These are phyloP conservation scores for Antedon mediterranea DNA, from an alignment of 53 echinoderm and acorn worm species.

Conservation along the genomic window DNA sequence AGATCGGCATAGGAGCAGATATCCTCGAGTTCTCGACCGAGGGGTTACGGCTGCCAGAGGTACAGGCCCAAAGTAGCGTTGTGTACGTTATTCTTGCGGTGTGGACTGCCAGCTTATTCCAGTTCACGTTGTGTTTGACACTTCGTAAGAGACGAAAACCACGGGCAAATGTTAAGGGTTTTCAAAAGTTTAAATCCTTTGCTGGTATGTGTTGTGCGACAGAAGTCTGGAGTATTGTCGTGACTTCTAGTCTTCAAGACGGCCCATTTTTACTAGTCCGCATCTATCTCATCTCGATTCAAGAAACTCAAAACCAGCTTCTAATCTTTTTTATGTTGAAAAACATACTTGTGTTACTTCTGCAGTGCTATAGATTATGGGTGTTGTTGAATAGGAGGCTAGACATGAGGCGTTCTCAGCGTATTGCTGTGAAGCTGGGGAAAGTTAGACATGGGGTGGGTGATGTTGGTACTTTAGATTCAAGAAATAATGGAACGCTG, in stretches of 20 bases:
- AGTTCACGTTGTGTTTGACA: conserved; percentile 85
- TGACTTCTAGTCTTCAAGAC: conserved; percentile 87
- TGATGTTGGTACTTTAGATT: too few species aligned
- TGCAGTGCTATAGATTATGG: conserved; percentile 82
- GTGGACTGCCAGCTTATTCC: conserved; percentile 88
- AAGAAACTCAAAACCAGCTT: conserved; percentile 58
- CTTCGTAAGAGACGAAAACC: conserved; percentile 84
- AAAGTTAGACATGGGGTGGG: neutral
- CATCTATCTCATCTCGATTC: conserved; percentile 57
- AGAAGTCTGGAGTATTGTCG: conserved; percentile 97
- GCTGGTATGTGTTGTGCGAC: conserved; percentile 64
- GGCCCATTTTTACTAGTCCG: conserved; percentile 85
- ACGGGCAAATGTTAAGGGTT: conserved; percentile 36
- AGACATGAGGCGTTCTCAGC: neutral
- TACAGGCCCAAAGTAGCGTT: conserved; percentile 43
- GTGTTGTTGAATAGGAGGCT: conserved; percentile 68
- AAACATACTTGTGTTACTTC: conserved; percentile 77
- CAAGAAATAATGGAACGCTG: too few species aligned
- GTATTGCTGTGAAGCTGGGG: neutral
- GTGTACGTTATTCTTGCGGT: conserved; percentile 51
- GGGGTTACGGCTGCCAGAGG: conserved; percentile 38
- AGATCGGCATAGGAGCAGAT: conserved; percentile 96
- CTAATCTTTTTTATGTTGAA: conserved; percentile 97
- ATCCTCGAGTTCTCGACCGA: conserved; percentile 95
- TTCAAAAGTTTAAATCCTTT: neutral